Evolutionary conservation across 2,888 invertebrate species (phyloP).

Genomic region (Taenaris catops): DNA sequence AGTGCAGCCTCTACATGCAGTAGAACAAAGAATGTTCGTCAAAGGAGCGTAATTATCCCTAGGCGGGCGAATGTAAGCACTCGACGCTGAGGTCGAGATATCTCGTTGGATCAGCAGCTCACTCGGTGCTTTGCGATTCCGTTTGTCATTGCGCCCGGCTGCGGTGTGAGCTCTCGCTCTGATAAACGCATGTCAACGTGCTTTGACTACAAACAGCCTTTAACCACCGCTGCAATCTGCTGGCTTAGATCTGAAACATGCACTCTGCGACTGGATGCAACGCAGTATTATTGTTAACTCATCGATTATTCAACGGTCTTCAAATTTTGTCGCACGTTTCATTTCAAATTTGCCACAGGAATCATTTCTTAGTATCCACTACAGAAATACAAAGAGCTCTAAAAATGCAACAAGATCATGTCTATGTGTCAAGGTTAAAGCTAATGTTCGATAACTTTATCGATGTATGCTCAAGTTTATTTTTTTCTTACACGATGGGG

Average conservation of each 20-base stretch:
- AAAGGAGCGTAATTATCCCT: slow-evolving; percentile 72
- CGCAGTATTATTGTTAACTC: background rate
- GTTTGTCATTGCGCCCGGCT: slow-evolving; percentile 69
- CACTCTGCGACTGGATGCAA: slow-evolving; percentile 5
- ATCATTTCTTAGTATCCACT: no score
- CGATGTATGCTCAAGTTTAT: no score
- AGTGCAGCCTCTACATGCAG: slow-evolving; percentile 41
- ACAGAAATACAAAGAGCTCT: no score
- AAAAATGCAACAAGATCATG: no score
- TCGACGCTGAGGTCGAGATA: slow-evolving; percentile 70
- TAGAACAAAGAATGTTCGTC: slow-evolving; percentile 57
- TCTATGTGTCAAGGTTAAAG: no score
- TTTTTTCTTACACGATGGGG: no score
- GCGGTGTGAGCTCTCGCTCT: slow-evolving; percentile 65
- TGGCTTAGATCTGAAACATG: slow-evolving; percentile 32
- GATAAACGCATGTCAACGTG: slow-evolving; percentile 74
- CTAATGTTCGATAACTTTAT: no score
- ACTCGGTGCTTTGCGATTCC: slow-evolving; percentile 75
- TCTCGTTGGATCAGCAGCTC: slow-evolving; percentile 73
- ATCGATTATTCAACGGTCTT: slow-evolving; percentile 1
- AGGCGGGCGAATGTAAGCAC: slow-evolving; percentile 68
- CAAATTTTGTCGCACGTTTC: no score
- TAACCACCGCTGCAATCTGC: slow-evolving; percentile 46
- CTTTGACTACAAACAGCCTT: slow-evolving; percentile 52
- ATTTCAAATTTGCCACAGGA: no score